Evolutionary conservation across 2,797 vertebrate genomes (phyloP), one percentile per base, ranked within the genome.

Genomic region (Delichon dasypus): DNA sequence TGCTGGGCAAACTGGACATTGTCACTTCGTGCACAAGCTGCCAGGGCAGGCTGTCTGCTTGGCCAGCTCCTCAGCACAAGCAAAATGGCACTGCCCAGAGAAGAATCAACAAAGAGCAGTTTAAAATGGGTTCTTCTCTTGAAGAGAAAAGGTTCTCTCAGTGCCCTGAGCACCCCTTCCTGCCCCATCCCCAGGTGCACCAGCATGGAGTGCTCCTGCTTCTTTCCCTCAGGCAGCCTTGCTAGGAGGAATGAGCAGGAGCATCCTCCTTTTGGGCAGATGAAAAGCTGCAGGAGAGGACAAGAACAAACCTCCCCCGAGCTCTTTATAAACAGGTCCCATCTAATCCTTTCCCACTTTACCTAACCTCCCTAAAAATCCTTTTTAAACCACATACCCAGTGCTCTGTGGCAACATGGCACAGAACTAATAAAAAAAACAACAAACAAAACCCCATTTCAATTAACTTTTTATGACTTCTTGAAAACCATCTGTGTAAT

Each of bases 401-500:
- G 45, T 15, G 17, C 44, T 71, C n/a, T 16, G 40, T 42, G 42
- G 55, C 42, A 61, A 58, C 27, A 16, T 2, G 36, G 38, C 73
- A 62, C 44, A 83, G 19, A 44, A 57, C 61, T 45, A 93, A 84
- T 57, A 83, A 85, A 89, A 67, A 82, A 61, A 38, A 38, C 16
- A 57, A 44, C 30, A 17, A 30, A 74, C 53, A 53, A 22, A 0
- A 1, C 2, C 3, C 19, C 4, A 4, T 94, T 97, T 93, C 83
- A 90, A 97, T 97, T 97, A 96, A 74, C 75, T 95, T 97, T 96
- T 96, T 96, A 97, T 2, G 38, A 92, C 93, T 96, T 93, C 93
- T 94, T 76, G 85, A 97, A 96, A 95, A 87, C 79, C 81, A 93
- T 91, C 83, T 89, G 87, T 70, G 91, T 93, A 64, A 89, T 94